These are phyloP conservation scores for Tichodroma muraria DNA, from an alignment of 2,113 vertebrate genomes.

Conservation along the genomic window DNA sequence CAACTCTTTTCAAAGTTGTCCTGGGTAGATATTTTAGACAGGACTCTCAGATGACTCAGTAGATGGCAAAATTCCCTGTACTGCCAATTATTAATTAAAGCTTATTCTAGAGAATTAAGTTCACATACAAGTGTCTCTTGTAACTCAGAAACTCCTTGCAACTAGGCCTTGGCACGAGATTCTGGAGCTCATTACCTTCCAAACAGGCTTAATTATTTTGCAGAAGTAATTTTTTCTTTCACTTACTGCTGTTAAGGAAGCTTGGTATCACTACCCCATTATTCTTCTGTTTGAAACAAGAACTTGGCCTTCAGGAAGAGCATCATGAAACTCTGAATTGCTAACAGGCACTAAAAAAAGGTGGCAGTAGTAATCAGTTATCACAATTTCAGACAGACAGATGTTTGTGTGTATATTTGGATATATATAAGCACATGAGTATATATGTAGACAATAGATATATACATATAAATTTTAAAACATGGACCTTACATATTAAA, in stretches of 20 bases:
- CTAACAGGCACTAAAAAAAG: not conserved
- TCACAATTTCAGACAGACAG: not conserved
- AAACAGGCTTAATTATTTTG: not conserved
- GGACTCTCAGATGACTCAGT: not conserved
- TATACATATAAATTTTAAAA: not conserved
- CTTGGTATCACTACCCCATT: not conserved
- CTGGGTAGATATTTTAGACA: not conserved
- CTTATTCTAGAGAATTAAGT: conserved; percentile 41
- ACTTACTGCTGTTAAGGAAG: conserved; percentile 7
- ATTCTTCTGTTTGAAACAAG: not conserved
- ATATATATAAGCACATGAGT: not conserved
- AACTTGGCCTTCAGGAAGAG: not conserved
- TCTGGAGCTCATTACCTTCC: not conserved
- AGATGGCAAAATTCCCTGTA: conserved; percentile 24
- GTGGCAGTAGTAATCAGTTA: not conserved
- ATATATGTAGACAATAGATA: not conserved
- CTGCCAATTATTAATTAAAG: not conserved
- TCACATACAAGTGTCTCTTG: not conserved
- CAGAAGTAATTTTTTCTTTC: not conserved
- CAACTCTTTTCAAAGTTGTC: not conserved
- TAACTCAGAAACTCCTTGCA: conserved; percentile 23
- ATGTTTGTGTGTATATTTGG: accelerated
- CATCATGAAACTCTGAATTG: not conserved
- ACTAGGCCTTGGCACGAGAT: not conserved
- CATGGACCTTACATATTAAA: not conserved